Percentiles rank a stretch among this genome's conserved stretches.
Evolutionary conservation across 2,113 vertebrate genomes (phyloP).

Genomic region (Jacana jacana): DNA sequence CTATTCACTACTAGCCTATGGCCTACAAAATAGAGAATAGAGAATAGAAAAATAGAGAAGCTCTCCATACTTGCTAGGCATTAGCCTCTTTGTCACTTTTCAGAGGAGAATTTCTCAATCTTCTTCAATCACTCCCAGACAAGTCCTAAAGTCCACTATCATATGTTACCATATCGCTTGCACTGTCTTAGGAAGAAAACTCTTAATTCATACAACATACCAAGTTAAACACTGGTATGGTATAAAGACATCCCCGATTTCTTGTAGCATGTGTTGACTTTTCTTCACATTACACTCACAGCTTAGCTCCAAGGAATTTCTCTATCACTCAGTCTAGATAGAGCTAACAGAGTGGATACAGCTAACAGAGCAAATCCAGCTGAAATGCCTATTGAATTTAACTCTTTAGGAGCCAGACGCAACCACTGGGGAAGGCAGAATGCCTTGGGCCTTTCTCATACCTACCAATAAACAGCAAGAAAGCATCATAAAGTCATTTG

Average conservation of each 20-base stretch:
- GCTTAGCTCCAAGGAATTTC: slow-evolving; percentile 22
- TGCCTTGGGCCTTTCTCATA: neutral
- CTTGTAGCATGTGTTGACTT: slow-evolving; percentile 20
- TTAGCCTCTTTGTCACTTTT: neutral
- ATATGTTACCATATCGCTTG: neutral
- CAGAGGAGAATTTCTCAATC: neutral
- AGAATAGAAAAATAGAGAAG: too few species aligned
- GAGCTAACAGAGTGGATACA: slow-evolving; percentile 4
- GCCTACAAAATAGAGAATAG: neutral
- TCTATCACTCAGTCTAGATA: slow-evolving; percentile 21
- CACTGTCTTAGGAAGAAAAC: neutral
- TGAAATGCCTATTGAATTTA: slow-evolving; percentile 6
- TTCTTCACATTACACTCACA: slow-evolving; percentile 28
- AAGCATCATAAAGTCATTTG: neutral
- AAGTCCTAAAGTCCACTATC: neutral
- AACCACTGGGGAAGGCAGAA: neutral
- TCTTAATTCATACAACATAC: neutral
- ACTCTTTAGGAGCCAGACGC: neutral
- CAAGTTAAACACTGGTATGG: neutral
- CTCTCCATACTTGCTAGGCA: neutral
- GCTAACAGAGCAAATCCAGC: slow-evolving; percentile 16
- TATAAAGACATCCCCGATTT: slow-evolving; percentile 3
- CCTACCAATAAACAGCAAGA: neutral
- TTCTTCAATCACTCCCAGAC: neutral
- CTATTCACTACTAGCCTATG: neutral